Evolutionary conservation across 2,113 vertebrate species (phyloP), one percentile per base, ranked within the genome.

Genomic region (Uria aalge): DNA sequence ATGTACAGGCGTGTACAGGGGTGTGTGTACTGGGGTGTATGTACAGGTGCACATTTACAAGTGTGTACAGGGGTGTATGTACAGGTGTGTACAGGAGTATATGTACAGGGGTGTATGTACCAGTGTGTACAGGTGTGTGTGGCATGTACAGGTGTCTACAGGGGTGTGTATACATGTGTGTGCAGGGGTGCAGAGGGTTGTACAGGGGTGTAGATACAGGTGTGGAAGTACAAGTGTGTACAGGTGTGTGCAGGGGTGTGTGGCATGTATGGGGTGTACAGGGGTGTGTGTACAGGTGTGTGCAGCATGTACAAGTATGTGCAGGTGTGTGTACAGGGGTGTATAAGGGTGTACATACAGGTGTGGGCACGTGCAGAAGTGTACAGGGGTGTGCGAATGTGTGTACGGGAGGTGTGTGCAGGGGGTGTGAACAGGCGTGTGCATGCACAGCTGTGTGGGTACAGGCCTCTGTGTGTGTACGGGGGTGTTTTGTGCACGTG

Each of bases 101-200:
- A 3, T 5, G 8, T 24, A 1, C 11, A 16, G 50, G 34, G 10
- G 22, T 4, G 16, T 14, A 5, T 22, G 34, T 36, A 3, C 43
- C 21, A 18, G 11, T 9, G 11, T 20, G 22, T 36, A 15, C 19
- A 8, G 43, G 40, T 41, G 43, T 52, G 24, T 52, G 23, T 45
- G 43, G 41, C 18, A 32, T 34, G 19, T 52, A 48, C 47, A 8
- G 52, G 26, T 43, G 23, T 53, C 26, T 29, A 20, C 57, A 36
- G 22, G 55, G 18, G 30, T 34, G 55, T 18, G 19, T 32, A 7
- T 13, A 5, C 10, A 29, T 6, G n/a, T 8, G 5, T 36, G 30
- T 4, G 7, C 8, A 18, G 15, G 8, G 29, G 19, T 67, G 64
- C 12, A 8, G 6, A 43, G 17, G 43, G 43, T 16, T 20, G n/a